Conservation (phyloP, 2,797 vertebrate genomes). For the Arctocebus calabarensis region DNA sequence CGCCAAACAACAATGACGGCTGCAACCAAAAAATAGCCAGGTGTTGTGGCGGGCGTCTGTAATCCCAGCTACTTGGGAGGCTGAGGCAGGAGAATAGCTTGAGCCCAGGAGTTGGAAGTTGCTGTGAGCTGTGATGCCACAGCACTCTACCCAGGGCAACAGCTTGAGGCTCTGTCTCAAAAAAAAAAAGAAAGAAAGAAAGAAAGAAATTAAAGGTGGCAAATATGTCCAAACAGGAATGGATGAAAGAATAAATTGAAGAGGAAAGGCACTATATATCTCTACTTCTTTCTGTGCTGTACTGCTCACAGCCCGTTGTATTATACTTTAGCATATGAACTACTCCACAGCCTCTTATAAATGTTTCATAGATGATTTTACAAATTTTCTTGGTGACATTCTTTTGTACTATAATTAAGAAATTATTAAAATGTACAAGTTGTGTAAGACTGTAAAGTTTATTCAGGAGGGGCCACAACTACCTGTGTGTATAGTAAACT, state of each 20-base stretch:
- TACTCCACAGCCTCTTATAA: slow-evolving; percentile 9
- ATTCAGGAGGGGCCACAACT: slow-evolving; percentile 60
- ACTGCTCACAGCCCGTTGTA: neutral
- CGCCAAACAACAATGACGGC: no score
- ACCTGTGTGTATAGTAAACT: slow-evolving; percentile 72
- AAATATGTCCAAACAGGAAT: neutral
- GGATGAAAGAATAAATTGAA: neutral
- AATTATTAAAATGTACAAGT: slow-evolving; percentile 51
- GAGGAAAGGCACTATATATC: neutral
- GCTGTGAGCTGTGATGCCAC: no score
- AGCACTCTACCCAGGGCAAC: no score
- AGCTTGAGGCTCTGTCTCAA: no score
- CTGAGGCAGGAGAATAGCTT: no score
- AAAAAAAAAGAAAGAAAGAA: neutral
- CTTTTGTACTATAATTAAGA: slow-evolving; percentile 56
- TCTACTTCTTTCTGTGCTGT: neutral
- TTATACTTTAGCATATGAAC: neutral
- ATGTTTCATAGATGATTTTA: slow-evolving; percentile 16
- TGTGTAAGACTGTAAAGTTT: slow-evolving; percentile 60
- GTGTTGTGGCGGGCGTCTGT: no score
- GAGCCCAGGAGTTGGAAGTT: no score
- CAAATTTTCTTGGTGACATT: slow-evolving; percentile 53
- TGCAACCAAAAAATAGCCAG: no score
- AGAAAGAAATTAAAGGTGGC: neutral
- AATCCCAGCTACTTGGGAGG: no score